Base-by-base conservation (phyloP, 2,888 invertebrate genomes). In the Drosophila mettleri region DNA sequence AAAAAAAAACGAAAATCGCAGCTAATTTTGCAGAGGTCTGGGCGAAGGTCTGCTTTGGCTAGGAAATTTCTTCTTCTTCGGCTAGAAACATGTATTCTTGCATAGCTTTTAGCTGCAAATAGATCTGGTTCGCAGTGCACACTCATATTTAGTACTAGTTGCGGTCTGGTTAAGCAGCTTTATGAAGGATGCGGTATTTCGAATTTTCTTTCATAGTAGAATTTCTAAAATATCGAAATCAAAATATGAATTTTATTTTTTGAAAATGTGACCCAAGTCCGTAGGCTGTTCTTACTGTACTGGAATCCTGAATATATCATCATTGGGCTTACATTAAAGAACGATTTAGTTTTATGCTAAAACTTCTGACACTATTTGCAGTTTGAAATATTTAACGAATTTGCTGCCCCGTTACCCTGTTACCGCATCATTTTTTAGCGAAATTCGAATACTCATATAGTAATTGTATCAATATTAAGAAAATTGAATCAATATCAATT, bases 1-100 rank as follows among this genome's bases (percentile, higher is more conserved):
- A 20, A 54, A 41, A 34, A 39, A 39, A 49, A 54, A 53, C 34
- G 54, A 62, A 53, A 41, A 69, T 24, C 67, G 48, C 45, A 58
- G 66, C 60, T 79, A 70, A 71, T 68, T 77, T 53, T 31, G 18
- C 69, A 59, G 46, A 75, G 75, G 74, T 78, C 74, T 80, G 65
- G 69, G 76, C 69, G 67, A 78, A 72, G 83, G 73, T 68, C 52
- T 69, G 10, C n/a, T 24, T 31, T 33, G 65, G 31, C 29, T 38
- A 38, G 31, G 39, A n/a, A 22, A 38, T 24, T 38, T 12, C 38
- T 22, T 51, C 18, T 36, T 7, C 34, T 24, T 22, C 34, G 27
- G 16, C 38, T 38, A 52, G 27, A 38, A 8, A 51, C 9, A n/a
- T 31, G 4, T 12, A 14, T 3, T 20, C 9, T 2, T 24, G 43